Evolutionary conservation across 2,797 vertebrate genomes (phyloP).

Genomic region (Manis javanica): DNA sequence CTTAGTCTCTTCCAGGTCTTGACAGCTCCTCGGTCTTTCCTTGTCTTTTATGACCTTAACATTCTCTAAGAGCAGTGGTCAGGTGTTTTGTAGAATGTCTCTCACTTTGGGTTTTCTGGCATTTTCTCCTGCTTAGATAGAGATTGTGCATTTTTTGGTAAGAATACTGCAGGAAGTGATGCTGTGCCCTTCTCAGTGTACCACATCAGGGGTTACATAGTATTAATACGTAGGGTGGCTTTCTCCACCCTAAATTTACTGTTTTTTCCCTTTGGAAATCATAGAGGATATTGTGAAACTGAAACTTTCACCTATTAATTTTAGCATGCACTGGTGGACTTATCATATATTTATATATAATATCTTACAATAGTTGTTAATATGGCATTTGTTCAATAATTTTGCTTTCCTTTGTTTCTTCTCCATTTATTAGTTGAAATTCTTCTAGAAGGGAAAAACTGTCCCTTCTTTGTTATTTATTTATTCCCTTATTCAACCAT

Average conservation of each 20-base stretch:
- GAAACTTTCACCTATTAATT: not conserved
- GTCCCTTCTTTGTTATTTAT: not conserved
- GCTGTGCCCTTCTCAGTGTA: not conserved
- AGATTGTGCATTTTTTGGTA: not conserved
- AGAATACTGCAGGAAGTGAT: not conserved
- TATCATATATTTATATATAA: not conserved
- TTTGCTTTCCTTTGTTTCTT: slow-evolving; percentile 38
- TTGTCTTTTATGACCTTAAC: slow-evolving; percentile 5
- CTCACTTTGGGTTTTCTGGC: not conserved
- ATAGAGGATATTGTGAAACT: not conserved
- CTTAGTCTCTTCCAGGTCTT: not conserved
- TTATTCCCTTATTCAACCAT: not conserved
- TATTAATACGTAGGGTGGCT: not conserved
- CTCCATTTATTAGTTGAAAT: slow-evolving; percentile 43
- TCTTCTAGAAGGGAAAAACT: slow-evolving; percentile 24
- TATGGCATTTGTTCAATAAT: not conserved
- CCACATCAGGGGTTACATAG: not conserved
- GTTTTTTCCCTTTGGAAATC: not conserved
- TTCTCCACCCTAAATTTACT: not conserved
- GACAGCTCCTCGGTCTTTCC: not conserved
- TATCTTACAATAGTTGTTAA: no score
- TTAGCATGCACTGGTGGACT: not conserved
- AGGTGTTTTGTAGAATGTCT: not conserved
- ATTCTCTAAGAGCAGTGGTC: not conserved
- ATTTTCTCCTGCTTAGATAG: not conserved